Evolutionary conservation across 2,797 vertebrate species (phyloP).

Genomic region (Thaleichthys pacificus): DNA sequence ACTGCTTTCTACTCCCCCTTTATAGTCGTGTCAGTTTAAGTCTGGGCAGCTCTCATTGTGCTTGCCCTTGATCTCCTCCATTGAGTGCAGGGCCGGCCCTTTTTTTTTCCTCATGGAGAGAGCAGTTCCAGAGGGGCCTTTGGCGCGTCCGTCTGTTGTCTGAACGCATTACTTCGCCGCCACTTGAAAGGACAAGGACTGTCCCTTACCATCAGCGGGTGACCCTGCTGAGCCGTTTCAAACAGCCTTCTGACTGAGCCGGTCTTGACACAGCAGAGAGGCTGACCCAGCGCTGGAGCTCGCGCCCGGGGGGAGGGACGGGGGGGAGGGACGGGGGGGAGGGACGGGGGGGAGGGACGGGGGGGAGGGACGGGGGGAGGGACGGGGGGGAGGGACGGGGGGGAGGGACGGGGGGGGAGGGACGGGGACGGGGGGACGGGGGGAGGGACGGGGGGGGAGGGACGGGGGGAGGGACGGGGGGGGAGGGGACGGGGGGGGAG

Average conservation of each 20-base stretch:
- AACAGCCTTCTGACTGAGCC: constrained; percentile 39
- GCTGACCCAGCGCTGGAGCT: constrained; percentile 45
- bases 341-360: too few relatives aligned
- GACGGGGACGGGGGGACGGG: too few relatives aligned
- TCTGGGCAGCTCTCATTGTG: constrained; percentile 61
- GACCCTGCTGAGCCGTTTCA: constrained; percentile 56
- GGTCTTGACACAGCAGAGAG: constrained; percentile 32
- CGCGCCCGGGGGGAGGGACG: constrained; percentile 9
- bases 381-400: too few relatives aligned
- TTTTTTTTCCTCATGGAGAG: constrained; percentile 55
- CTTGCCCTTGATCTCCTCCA: constrained; percentile 68
- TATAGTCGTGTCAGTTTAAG: constrained; percentile 65
- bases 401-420: too few relatives aligned
- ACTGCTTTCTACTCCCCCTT: constrained; percentile 53
- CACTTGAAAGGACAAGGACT: constrained; percentile 68
- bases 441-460: too few relatives aligned
- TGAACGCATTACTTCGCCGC: constrained; percentile 64
- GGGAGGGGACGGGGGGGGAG: too few relatives aligned
- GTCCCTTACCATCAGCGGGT: constrained; percentile 62
- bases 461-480: too few relatives aligned
- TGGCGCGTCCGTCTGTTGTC: constrained; percentile 63
- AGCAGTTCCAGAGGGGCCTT: constrained; percentile 64
- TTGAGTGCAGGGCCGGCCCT: constrained; percentile 53
- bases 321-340: too few relatives aligned
- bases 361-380: too few relatives aligned